A percentile compares a stretch with the other conserved stretches of the same genome.
phyloP scores from a whole-genome alignment of 2,797 vertebrate genomes.

The Echiichthys vipera region DNA sequence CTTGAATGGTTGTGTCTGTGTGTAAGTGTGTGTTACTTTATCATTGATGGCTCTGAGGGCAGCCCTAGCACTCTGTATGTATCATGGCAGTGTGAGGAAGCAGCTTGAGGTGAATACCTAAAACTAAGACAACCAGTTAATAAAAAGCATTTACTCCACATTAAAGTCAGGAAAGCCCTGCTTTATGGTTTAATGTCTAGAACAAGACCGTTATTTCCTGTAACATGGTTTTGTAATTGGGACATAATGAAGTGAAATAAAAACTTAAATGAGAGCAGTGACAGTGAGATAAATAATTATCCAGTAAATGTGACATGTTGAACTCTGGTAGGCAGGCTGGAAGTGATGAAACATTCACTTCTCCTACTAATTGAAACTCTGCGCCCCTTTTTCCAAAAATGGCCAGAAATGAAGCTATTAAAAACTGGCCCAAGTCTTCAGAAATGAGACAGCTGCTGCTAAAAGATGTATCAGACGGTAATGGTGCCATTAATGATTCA shows the following conservation, averaged over 20 bases:
- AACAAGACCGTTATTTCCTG: conserved; percentile 16
- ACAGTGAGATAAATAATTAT: conserved; percentile 39
- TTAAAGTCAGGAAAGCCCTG: conserved; percentile 17
- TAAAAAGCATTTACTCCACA: conserved; percentile 1
- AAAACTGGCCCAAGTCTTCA: conserved; percentile 60
- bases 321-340: conserved; percentile 3
- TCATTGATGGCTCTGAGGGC: conserved; percentile 42
- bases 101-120: conserved; percentile 14
- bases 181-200: not conserved
- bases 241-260: conserved; percentile 39
- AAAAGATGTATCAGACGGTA: conserved; percentile 66
- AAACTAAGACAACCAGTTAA: not conserved
- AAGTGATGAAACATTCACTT: conserved; percentile 28
- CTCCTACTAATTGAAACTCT: conserved; percentile 43
- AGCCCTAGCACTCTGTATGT: not conserved
- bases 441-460: conserved; percentile 53
- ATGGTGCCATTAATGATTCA: conserved; percentile 75
- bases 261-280: conserved; percentile 35
- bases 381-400: conserved; percentile 43
- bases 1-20: conserved; percentile 23
- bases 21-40: conserved; percentile 43
- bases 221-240: conserved; percentile 35
- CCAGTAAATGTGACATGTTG: conserved; percentile 13
- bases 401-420: conserved; percentile 60
- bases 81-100: not conserved